A percentile compares a stretch with the other conserved stretches of the same genome.
Evolutionary conservation across 2,113 vertebrate species (phyloP).

Genomic region (Tachuris rubrigastra): DNA sequence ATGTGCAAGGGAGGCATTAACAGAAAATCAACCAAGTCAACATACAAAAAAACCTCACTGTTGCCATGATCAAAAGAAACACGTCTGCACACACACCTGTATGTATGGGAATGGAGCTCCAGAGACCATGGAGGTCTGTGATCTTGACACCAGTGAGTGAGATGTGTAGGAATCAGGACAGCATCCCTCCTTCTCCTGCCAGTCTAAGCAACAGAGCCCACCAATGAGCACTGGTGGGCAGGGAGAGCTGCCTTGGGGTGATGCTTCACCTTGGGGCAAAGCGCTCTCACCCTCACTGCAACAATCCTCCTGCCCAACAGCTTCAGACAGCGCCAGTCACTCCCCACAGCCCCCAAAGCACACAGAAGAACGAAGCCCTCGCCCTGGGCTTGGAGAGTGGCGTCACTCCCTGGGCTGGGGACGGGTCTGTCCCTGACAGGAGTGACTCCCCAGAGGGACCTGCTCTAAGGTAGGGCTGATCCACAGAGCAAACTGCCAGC

Average conservation of each 20-base stretch:
- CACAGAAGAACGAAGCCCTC: neutral
- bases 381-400: neutral
- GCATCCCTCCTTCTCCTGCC: neutral
- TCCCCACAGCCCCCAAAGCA: neutral
- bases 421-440: neutral
- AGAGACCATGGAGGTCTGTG: neutral
- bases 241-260: neutral
- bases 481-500: conserved; percentile 57
- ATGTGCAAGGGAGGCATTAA: neutral
- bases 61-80: neutral
- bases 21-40: fast-evolving
- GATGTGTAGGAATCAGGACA: neutral
- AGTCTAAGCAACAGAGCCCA: neutral
- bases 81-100: neutral
- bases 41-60: neutral
- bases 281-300: neutral
- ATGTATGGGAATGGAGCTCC: neutral
- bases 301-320: neutral
- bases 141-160: neutral
- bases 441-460: conserved; percentile 4
- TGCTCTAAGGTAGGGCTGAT: conserved; percentile 63
- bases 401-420: neutral
- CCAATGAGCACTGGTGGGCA: neutral
- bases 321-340: neutral
- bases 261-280: neutral